Evolutionary conservation across 1,140 invertebrate species (phyloP).

Genomic region (Cardiocondyla obscurior): DNA sequence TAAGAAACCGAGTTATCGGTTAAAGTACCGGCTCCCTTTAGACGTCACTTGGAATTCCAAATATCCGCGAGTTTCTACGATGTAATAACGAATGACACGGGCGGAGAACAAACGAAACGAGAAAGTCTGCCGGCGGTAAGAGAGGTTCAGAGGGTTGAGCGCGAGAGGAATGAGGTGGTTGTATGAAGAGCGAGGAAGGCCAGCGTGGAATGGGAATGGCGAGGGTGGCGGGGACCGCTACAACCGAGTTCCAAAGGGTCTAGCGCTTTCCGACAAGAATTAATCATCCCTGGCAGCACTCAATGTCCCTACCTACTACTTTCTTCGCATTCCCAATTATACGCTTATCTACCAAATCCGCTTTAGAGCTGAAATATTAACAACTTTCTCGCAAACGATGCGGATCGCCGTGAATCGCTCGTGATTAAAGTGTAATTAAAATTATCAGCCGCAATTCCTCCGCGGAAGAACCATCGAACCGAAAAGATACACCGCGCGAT

Average conservation of each 20-base stretch:
- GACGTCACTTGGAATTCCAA: constrained; percentile 82
- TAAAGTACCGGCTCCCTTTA: constrained; percentile 70
- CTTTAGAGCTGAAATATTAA: constrained; percentile 68
- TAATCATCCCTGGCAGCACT: constrained; percentile 80
- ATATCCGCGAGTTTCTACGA: constrained; percentile 82
- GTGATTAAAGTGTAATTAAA: constrained; percentile 19
- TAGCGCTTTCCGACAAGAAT: constrained; percentile 77
- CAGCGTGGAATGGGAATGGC: constrained; percentile 54
- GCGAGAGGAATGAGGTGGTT: constrained; percentile 48
- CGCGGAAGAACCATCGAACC: not conserved
- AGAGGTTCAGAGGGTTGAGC: constrained; percentile 62
- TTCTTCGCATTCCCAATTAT: constrained; percentile 81
- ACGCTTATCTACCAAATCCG: constrained; percentile 75
- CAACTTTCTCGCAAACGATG: constrained; percentile 38
- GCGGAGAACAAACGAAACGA: constrained; percentile 80
- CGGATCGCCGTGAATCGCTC: not conserved
- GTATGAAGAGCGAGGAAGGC: constrained; percentile 45
- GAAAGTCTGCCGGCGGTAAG: constrained; percentile 77
- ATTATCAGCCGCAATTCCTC: not conserved
- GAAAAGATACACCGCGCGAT: not conserved
- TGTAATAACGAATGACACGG: constrained; percentile 83
- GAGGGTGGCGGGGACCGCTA: constrained; percentile 69
- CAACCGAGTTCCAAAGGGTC: constrained; percentile 77
- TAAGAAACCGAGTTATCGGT: constrained; percentile 64
- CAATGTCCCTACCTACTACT: constrained; percentile 78